Evolutionary conservation across 1,140 invertebrate genomes (phyloP), one percentile per base, ranked within the genome.

Genomic region (Drosophila quadrilineata): DNA sequence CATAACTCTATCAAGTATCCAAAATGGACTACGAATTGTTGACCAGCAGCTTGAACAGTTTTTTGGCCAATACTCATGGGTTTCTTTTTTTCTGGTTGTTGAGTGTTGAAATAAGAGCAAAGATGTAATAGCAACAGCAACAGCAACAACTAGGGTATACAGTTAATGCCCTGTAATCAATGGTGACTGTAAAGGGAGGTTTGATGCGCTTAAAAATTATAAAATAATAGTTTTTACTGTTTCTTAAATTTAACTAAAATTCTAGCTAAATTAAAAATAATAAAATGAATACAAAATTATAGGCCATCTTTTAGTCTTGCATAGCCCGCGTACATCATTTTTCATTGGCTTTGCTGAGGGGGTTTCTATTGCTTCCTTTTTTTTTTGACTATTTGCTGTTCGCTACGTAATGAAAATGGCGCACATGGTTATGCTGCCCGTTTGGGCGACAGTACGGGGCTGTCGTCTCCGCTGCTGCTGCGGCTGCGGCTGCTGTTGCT

Each of bases 341-440:
- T 31, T 24, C 14, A n/a, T 49, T 22, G n/a, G 6, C 29, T 9
- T 24, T 6, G 4, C 9, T 10, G 35, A n/a, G n/a, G n/a, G n/a
- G n/a, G n/a, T n/a, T 43, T 59, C 43, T 45, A 22, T 53, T 52
- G n/a, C n/a, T n/a, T n/a, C n/a, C n/a, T n/a, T 38, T 48, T 24
- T 35, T 35, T 3, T 35, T 35, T 35, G n/a, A 35, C 33, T 35
- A 38, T 41, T 22, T 22, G 12, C 41, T 46, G 24, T 69, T 41
- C 12, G 21, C 49, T 67, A 80, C 76, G 75, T 80, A 82, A 80
- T 84, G 77, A 84, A 80, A 80, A 76, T 84, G 76, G 77, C 68
- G 72, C 76, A 82, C 76, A 72, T 69, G 66, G 75, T 60, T 16
- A 26, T 19, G 22, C 26, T 31, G 12, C 6, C 24, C 14, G 28